A percentile compares a stretch with the other conserved stretches of the same genome.
phyloP scores from a whole-genome alignment of 2,113 vertebrate genomes.

The Corynorhinus townsendii region DNA sequence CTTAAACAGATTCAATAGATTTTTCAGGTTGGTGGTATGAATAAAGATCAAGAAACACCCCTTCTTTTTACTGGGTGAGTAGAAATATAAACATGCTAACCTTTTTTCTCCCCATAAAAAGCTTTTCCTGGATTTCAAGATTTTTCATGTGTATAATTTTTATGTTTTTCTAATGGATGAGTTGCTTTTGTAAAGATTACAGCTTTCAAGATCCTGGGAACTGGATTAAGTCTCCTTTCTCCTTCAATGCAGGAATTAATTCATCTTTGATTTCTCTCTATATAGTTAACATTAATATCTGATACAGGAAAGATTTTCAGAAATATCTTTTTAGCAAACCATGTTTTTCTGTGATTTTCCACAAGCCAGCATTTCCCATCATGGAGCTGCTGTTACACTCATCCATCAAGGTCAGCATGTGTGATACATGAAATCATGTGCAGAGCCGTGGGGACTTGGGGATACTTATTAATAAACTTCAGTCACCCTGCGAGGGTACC shows the following conservation, averaged over 20 bases:
- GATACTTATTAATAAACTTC: conserved; percentile 56
- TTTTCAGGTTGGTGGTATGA: not conserved
- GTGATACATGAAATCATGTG: not conserved
- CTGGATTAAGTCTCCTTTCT: conserved; percentile 37
- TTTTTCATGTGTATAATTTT: conserved; percentile 2
- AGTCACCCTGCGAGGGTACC: not conserved
- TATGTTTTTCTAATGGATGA: conserved; percentile 36
- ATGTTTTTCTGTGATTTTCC: conserved; percentile 44
- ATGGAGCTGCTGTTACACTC: conserved; percentile 6
- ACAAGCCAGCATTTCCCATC: not conserved
- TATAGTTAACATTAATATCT: conserved; percentile 44
- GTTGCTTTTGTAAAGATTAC: conserved; percentile 28
- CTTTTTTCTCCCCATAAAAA: conserved; percentile 9
- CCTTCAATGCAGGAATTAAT: conserved; percentile 47
- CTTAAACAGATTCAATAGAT: not conserved
- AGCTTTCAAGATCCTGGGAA: conserved; percentile 36
- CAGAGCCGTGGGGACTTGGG: conserved; percentile 35
- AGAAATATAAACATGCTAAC: not conserved
- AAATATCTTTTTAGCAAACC: conserved; percentile 33
- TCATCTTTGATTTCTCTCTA: conserved; percentile 42
- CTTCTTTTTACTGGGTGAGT: not conserved
- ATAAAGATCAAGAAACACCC: conserved; percentile 24
- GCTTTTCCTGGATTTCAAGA: not conserved
- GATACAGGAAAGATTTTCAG: conserved; percentile 44
- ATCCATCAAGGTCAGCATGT: conserved; percentile 59